Conservation (phyloP, 53 echinoderm and acorn worm species). For the Astropecten irregularis region DNA sequence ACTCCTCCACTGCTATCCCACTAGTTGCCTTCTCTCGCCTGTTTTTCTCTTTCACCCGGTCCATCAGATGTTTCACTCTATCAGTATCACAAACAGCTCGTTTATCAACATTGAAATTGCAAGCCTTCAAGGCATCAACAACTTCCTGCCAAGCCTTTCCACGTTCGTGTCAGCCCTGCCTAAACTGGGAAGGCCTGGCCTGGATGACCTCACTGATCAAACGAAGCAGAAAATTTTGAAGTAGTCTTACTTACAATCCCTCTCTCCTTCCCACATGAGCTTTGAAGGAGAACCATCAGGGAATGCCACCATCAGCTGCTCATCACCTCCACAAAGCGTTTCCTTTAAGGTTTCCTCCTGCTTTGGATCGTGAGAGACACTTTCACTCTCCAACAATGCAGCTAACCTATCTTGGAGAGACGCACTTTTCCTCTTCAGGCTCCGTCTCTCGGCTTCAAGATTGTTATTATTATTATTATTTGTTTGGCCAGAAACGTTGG, state of each 20-base stretch:
- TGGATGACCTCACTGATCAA: conserved; percentile 46
- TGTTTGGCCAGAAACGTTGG: too few relatives aligned
- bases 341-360: background rate
- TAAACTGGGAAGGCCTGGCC: conserved; percentile 42
- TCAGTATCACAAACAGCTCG: conserved; percentile 38
- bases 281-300: background rate
- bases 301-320: background rate
- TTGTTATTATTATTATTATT: too few relatives aligned
- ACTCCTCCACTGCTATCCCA: conserved; percentile 49
- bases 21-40: conserved; percentile 46
- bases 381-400: background rate
- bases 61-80: conserved; percentile 37
- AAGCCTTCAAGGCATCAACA: conserved; percentile 38
- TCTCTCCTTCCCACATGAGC: background rate
- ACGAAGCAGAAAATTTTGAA: too few relatives aligned
- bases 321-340: background rate
- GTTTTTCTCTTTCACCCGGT: conserved; percentile 28
- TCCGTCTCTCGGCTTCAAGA: background rate
- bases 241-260: too few relatives aligned
- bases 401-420: background rate
- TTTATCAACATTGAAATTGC: too few relatives aligned
- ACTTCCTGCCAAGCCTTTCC: conserved; percentile 53
- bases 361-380: background rate
- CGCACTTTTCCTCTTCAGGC: background rate
- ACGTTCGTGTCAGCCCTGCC: conserved; percentile 31